Base-by-base conservation (phyloP, 2,888 invertebrate species). In the Drosophila austrosaltans region DNA sequence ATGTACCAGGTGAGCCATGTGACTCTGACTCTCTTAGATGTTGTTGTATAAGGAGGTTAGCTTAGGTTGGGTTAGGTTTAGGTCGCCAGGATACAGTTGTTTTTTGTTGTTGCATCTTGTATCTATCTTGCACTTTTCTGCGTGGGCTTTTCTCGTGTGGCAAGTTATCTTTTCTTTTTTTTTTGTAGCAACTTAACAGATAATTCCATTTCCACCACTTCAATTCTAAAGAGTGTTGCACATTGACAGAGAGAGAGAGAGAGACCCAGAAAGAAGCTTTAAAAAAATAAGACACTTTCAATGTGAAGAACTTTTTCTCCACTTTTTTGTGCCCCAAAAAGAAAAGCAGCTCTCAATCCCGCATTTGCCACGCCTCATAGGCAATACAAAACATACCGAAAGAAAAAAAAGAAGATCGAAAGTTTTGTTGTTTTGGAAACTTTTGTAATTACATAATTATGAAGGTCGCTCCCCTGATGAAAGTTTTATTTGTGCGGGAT, bases 391-490 rank as follows among this genome's bases (percentile, higher is more conserved):
- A 25, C 8, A 22, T 1, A 48, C 22, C 22, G 36, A 53, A 39
- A 22, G 59, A 66, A 10, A 44, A 48, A 48, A 48, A 61, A 39
- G n/a, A 73, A 66, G 54, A 59, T 73, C 67, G 48, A 66, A 75
- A 76, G 59, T 76, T 75, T 74, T 69, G 42, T 75, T 59, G 60
- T 69, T 73, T 74, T 44, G 25, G 44, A 28, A 85, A 85, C 77
- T 85, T 85, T 85, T 80, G 75, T 82, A 85, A 85, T 84, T 89
- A 82, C 76, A 82, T 85, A 85, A 85, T 89, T 89, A 85, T 85
- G 85, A 84, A 87, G 89, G 89, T 84, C 79, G 87, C 54, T 84
- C 79, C 84, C 54, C 68, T 63, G 69, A 30, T 63, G 63, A 69
- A 73, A 69, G 69, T 73, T 63, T 53, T 39, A 48, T 48, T 48